A percentile compares a stretch with the other conserved stretches of the same genome.
These are phyloP conservation scores for Glossophaga mutica DNA, from an alignment of 2,797 vertebrate genomes.

Conservation along the genomic window DNA sequence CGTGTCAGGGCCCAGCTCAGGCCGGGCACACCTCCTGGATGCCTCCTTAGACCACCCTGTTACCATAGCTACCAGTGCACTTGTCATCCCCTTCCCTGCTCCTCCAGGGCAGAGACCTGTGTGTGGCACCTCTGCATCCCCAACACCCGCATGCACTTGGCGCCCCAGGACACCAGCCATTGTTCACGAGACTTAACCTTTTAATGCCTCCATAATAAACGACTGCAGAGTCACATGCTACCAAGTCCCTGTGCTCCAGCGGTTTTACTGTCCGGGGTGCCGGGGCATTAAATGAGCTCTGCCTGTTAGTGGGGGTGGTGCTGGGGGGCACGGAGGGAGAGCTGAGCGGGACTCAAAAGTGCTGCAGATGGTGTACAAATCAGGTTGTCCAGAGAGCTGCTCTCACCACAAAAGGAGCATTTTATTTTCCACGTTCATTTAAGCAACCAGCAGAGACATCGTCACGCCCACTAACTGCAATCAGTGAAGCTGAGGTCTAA, in stretches of 20 bases:
- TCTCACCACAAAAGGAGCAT: background rate
- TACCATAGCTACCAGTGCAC: constrained; percentile 54
- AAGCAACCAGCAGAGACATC: background rate
- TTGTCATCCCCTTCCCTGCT: constrained; percentile 16
- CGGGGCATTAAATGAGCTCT: constrained; percentile 7
- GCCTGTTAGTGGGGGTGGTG: background rate
- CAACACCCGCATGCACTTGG: background rate
- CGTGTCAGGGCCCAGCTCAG: background rate
- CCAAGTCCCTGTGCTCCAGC: background rate
- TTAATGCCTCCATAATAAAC: background rate
- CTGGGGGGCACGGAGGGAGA: background rate
- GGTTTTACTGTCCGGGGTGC: background rate
- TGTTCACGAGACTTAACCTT: constrained; percentile 33
- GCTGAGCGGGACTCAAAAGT: constrained; percentile 9
- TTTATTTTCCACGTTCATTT: background rate
- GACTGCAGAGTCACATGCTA: background rate
- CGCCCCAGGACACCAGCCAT: constrained; percentile 1
- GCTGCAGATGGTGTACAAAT: background rate
- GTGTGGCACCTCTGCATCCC: background rate
- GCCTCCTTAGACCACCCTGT: constrained; percentile 46
- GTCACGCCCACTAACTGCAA: background rate
- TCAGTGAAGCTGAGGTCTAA: background rate
- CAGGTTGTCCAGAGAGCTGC: background rate
- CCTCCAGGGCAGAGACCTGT: constrained; percentile 29
- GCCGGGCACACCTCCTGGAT: constrained; percentile 12